These are phyloP conservation scores for Aproaerema taeniolella DNA, from an alignment of 2,888 invertebrate genomes.

Conservation along the genomic window DNA sequence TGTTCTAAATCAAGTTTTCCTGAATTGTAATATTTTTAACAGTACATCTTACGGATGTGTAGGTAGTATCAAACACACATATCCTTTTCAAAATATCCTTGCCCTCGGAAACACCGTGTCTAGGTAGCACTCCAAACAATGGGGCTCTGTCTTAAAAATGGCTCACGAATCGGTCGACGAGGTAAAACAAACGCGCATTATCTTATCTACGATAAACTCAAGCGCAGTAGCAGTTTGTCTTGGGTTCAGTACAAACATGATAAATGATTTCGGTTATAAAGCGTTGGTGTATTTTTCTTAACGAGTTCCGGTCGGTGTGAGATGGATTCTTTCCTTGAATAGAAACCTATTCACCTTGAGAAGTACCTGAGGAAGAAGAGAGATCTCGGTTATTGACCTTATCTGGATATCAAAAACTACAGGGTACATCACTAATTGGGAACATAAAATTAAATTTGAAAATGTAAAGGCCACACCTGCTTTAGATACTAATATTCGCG, in stretches of 20 bases:
- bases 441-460: constrained; percentile 13
- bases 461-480: constrained; percentile 13
- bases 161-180: constrained; percentile 65
- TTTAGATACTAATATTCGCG: constrained; percentile 21
- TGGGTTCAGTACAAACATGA: constrained; percentile 73
- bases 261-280: constrained; percentile 73
- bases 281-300: constrained; percentile 66
- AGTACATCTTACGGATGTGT: too few relatives aligned
- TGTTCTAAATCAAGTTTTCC: too few relatives aligned
- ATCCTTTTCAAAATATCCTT: constrained; percentile 39
- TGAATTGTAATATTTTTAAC: too few relatives aligned
- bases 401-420: constrained; percentile 25
- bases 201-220: constrained; percentile 74
- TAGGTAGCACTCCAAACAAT: constrained; percentile 56
- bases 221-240: constrained; percentile 75
- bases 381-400: constrained; percentile 60
- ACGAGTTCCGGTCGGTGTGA: constrained; percentile 68
- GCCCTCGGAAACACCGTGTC: constrained; percentile 46
- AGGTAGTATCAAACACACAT: constrained; percentile 29
- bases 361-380: constrained; percentile 76
- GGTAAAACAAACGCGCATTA: constrained; percentile 69
- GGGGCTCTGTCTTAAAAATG: constrained; percentile 67
- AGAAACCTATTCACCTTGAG: constrained; percentile 76
- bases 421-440: constrained; percentile 13
- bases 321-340: constrained; percentile 64